Evolutionary conservation across 2,888 invertebrate genomes (phyloP), one percentile per base, ranked within the genome.

Genomic region (Eretmocerus hayati): DNA sequence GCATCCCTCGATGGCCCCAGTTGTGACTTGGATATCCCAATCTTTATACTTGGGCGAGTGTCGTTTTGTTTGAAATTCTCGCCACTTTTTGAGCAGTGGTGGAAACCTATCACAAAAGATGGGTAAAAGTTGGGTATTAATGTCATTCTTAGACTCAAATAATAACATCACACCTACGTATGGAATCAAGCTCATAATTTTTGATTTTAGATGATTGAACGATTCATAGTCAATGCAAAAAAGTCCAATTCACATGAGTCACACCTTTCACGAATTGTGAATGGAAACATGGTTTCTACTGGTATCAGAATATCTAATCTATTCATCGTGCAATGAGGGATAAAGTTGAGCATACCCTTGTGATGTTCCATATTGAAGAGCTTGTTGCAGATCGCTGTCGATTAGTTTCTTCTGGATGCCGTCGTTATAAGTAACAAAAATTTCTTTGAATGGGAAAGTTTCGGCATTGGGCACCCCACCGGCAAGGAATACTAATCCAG

Each of bases 1-100:
- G 50, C 87, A 79, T 1, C 82, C 88, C 61, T 88, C 86, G 65
- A 87, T 86, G 1, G 84, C 81, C 1, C 89, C 90, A 50, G 78
- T 77, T 1, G 84, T 84, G 13, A 88, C 74, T 11, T 83, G 62
- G 0, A 87, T 61, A 45, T 82, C 80, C 76, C 79, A 75, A 3
- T 76, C 67, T 13, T 73, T 71, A 8, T 58, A 42, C 0, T 81
- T 82, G 0, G 86, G 84, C 0, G 76, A 74, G 61, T 88, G 87
- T 37, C 80, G 67, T 16, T 73, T 68, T 18, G 74, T 61, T 58
- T 84, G 85, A 59, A 85, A 77, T 13, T 77, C 73, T 46, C 77
- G 78, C 22, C 87, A 72, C 56, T 78, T 77, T 16, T 75, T 66
- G 0, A 83, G 57, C 0, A 87, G 70, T 0, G 79, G 75, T 1